A percentile compares a stretch with the other conserved stretches of the same genome.
phyloP scores from a whole-genome alignment of 2,113 vertebrate species.

The Epinephelus moara region DNA sequence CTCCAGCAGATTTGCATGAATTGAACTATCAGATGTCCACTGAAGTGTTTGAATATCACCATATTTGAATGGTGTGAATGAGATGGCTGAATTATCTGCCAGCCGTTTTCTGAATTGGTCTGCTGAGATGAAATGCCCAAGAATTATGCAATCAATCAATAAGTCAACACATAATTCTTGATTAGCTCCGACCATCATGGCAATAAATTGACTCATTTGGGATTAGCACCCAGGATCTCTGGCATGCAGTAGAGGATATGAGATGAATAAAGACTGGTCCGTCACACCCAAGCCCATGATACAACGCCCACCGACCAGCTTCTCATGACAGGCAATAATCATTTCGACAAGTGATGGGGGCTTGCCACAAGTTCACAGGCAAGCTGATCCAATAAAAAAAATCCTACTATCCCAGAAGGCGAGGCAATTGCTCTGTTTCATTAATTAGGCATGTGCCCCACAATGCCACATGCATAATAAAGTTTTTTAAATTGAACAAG shows the following conservation, averaged over 20 bases:
- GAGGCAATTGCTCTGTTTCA: neutral
- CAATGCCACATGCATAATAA: neutral
- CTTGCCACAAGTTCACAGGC: neutral
- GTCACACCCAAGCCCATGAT: neutral
- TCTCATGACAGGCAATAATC: slow-evolving; percentile 4
- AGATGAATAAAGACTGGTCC: neutral
- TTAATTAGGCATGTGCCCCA: neutral
- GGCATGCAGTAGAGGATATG: neutral
- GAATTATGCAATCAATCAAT: slow-evolving; percentile 17
- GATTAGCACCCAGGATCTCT: slow-evolving; percentile 8
- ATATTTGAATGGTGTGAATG: slow-evolving; percentile 17
- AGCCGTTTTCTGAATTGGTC: slow-evolving; percentile 12
- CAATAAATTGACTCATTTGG: slow-evolving; percentile 22
- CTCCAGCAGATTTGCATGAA: slow-evolving; percentile 20
- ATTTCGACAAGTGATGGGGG: neutral
- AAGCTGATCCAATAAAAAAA: slow-evolving; percentile 17
- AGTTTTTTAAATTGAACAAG: neutral
- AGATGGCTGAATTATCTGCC: slow-evolving; percentile 27
- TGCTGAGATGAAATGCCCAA: slow-evolving; percentile 3
- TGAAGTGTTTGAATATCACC: slow-evolving; percentile 27
- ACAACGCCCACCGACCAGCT: neutral
- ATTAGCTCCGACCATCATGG: slow-evolving; percentile 1
- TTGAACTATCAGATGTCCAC: slow-evolving; percentile 27
- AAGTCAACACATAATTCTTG: slow-evolving; percentile 22
- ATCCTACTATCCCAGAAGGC: neutral